Percentiles rank a stretch among this genome's conserved stretches.
Conservation (phyloP, 2,113 vertebrate species). For the Rhabdornis inornatus region DNA sequence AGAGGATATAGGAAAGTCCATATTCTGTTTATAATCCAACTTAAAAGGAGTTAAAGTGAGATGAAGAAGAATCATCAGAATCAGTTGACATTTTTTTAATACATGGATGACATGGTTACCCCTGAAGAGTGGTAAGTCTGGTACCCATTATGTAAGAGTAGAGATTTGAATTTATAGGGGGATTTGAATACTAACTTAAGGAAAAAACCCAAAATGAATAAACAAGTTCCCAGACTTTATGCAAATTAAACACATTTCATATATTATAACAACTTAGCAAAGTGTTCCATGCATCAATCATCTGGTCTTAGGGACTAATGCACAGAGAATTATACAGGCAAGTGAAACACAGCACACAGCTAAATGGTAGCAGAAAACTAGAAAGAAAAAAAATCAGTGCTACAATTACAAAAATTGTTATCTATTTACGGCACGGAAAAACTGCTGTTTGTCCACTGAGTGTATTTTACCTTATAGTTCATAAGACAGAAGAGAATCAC, state of each 20-base stretch:
- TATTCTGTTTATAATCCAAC: neutral
- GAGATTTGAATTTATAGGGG: neutral
- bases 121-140: neutral
- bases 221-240: neutral
- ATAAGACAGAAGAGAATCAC: neutral
- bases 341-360: neutral
- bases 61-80: neutral
- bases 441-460: neutral
- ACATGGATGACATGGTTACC: neutral
- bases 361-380: neutral
- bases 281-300: neutral
- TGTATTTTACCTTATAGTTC: neutral
- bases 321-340: neutral
- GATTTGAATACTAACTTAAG: neutral
- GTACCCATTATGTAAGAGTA: neutral
- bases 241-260: neutral
- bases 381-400: neutral
- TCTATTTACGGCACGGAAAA: neutral
- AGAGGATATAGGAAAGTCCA: neutral
- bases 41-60: neutral
- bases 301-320: neutral
- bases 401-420: neutral
- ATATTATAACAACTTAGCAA: neutral
- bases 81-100: neutral
- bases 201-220: neutral